Evolutionary conservation across 2,113 vertebrate genomes (phyloP).

Genomic region (Istiophorus platypterus): DNA sequence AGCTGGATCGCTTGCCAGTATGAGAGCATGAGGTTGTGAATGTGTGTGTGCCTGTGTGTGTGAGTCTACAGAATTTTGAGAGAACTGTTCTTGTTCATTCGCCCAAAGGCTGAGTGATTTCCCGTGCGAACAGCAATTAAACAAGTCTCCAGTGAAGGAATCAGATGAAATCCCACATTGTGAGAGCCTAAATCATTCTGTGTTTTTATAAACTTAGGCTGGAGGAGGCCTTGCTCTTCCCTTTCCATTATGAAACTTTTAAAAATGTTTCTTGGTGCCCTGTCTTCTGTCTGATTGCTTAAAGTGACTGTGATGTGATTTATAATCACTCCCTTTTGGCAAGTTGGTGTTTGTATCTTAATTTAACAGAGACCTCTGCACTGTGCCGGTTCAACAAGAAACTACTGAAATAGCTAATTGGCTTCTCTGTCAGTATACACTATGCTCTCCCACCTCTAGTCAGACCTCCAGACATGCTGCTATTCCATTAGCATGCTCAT

Average conservation of each 20-base stretch:
- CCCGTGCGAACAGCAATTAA: slow-evolving; percentile 75
- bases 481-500: slow-evolving; percentile 49
- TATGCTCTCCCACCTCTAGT: slow-evolving; percentile 30
- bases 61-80: slow-evolving; percentile 29
- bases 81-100: slow-evolving; percentile 32
- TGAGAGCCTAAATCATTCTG: slow-evolving; percentile 34
- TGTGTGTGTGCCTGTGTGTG: slow-evolving; percentile 25
- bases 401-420: slow-evolving; percentile 61
- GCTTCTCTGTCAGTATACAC: slow-evolving; percentile 44
- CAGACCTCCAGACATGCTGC: slow-evolving; percentile 44
- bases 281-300: slow-evolving; percentile 41
- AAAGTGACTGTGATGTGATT: slow-evolving; percentile 58
- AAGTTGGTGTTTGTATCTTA: slow-evolving; percentile 61
- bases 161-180: slow-evolving; percentile 55
- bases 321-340: slow-evolving; percentile 47
- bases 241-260: slow-evolving; percentile 26
- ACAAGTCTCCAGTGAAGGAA: slow-evolving; percentile 64
- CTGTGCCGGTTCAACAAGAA: slow-evolving; percentile 49
- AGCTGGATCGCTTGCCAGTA: slow-evolving; percentile 9
- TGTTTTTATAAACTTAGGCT: slow-evolving; percentile 57
- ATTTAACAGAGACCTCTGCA: slow-evolving; percentile 59
- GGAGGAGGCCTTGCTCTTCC: slow-evolving; percentile 31
- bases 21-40: slow-evolving; percentile 6
- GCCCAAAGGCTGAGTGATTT: slow-evolving; percentile 62
- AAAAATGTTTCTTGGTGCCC: slow-evolving; percentile 25